Base-by-base conservation (phyloP, 2,888 invertebrate genomes). In the Daptonema setosum region DNA sequence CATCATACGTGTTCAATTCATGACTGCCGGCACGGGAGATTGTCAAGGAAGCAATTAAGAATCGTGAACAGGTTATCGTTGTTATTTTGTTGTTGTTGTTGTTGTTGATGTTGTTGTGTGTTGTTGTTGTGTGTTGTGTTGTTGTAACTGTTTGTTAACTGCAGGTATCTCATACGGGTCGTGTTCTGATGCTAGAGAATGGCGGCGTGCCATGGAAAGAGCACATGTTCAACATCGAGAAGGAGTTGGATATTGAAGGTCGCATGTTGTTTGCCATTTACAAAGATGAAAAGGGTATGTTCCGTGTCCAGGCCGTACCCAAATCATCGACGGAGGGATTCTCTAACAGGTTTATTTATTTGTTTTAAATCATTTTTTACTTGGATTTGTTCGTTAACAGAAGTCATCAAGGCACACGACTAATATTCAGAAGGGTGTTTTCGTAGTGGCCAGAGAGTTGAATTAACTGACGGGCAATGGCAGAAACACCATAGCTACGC, bases 291-390 rank as follows among this genome's bases (percentile, higher is more conserved):
- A 70, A 65, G 54, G 70, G 68, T 1, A 77, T 77, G 0, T 95
- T 86, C 84, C 77, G 91, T 62, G 81, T 93, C 0, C 86, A 85
- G 68, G 81, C 81, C 1, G 83, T 97, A 26, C 86, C 95, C 0
- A 66, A 81, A 41, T 58, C 61, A 56, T 59, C 61, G 26, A 56
- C 55, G 1, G 52, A 62, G n/a, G 53, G 5, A 11, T 53, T 53
- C 25, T 20, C 48, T 11, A 45, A 41, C 20, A 43, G 43, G 43
- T 35, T 29, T 52, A 72, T 87, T 82, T 22, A 43, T 58, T 20
- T 35, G 52, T 28, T 54, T 51, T 52, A 5, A n/a, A n/a, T n/a
- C n/a, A n/a, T n/a, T n/a, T n/a, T n/a, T n/a, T n/a, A n/a, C n/a
- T n/a, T n/a, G n/a, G n/a, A n/a, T n/a, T n/a, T n/a, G n/a, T n/a